Base-by-base conservation (phyloP, 2,888 invertebrate genomes). In the Silvanus unidentatus region DNA sequence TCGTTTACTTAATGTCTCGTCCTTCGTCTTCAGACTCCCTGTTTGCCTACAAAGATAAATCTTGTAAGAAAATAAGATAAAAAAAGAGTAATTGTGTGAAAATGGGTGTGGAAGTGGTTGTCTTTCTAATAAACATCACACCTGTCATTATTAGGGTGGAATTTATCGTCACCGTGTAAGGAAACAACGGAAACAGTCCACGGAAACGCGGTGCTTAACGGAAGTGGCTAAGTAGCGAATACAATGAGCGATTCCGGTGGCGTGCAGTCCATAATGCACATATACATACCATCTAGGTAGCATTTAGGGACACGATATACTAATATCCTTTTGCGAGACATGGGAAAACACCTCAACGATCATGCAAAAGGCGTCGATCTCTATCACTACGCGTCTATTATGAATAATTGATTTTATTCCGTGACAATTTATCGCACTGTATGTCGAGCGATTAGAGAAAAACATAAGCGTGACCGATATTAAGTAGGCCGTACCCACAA, bases 171-270 rank as follows among this genome's bases (percentile, higher is more conserved):
- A 44, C 40, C 52, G 49, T 52, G 57, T 64, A 66, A 70, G 69
- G 66, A 69, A 70, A 66, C 65, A 59, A 57, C 68, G 71, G 69
- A 69, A 70, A 66, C 62, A 59, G 62, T 61, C 57, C 62, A 65
- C 69, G 71, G 71, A 71, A 72, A 67, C 64, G 65, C 65, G 62
- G 62, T 64, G 64, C 59, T 66, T 65, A 63, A 55, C 68, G 72
- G 72, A 71, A 71, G 69, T 64, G 64, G 67, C 69, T 71, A 71
- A 71, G 71, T 71, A 70, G 71, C 63, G 65, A 63, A 55, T 62
- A 71, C 71, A 72, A 72, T 72, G 63, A 71, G 67, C 65, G 63
- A 68, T 70, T 72, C 72, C 71, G 71, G 70, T 70, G 55, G 66
- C 68, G 69, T 69, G 69, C 61, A 37, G 11, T 58, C 60, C 60